Evolutionary conservation across 2,888 invertebrate genomes (phyloP).

Genomic region (Drosophila villosipedis): DNA sequence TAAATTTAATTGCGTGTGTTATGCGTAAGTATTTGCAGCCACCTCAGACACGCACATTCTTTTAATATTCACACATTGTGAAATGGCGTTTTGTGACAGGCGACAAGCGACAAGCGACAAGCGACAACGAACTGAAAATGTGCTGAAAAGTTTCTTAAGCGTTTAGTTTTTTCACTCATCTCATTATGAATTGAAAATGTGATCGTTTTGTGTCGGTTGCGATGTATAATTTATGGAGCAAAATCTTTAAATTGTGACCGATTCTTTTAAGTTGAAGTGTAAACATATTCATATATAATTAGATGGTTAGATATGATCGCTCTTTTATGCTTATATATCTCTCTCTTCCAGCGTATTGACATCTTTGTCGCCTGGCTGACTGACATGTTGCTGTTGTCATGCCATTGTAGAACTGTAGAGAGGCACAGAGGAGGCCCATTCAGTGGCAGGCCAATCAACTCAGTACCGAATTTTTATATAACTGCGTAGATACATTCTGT

Average conservation of each 20-base stretch:
- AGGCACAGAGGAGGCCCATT: constrained; percentile 38
- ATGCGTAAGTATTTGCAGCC: constrained; percentile 68
- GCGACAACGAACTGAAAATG: constrained; percentile 2
- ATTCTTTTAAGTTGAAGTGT: not conserved
- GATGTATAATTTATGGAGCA: not conserved
- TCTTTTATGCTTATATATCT: too few species aligned
- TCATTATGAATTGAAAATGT: not conserved
- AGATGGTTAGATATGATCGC: not conserved
- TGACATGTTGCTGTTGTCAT: constrained; percentile 29
- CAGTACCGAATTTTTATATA: constrained; percentile 58
- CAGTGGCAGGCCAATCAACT: constrained; percentile 62
- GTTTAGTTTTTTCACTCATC: not conserved
- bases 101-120: constrained; percentile 53
- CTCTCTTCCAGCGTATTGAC: not conserved
- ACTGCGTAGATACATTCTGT: constrained; percentile 71
- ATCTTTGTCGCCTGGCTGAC: constrained; percentile 40
- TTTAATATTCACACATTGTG: constrained; percentile 68
- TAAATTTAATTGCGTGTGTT: constrained; percentile 76
- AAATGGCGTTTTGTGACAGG: constrained; percentile 30
- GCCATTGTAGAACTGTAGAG: constrained; percentile 16
- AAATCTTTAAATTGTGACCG: not conserved
- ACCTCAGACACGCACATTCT: constrained; percentile 71
- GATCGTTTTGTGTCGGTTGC: not conserved
- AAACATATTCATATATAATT: not conserved
- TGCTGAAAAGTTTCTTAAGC: not conserved